Conservation (phyloP, 2,797 vertebrate genomes). For the Notoglanidium macrostoma region DNA sequence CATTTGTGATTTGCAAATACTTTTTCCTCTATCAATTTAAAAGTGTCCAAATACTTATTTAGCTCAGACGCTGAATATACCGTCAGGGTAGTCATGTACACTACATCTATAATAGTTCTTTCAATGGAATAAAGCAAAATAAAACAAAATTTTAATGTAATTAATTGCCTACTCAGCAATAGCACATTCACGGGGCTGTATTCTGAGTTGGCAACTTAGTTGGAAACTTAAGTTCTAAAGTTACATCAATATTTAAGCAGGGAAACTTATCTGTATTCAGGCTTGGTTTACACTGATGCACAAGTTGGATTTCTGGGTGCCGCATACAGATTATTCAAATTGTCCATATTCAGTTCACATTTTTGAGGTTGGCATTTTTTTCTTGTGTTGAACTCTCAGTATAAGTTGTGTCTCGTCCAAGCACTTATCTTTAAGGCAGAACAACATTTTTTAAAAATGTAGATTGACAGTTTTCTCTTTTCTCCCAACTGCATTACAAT, state of each 20-base stretch:
- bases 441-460: not conserved
- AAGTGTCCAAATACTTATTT: not conserved
- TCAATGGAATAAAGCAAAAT: not conserved
- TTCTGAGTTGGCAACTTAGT: not conserved
- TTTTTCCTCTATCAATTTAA: not conserved
- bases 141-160: not conserved
- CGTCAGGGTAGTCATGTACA: not conserved
- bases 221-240: slow-evolving; percentile 1
- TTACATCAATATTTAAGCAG: not conserved
- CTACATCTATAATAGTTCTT: not conserved
- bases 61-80: not conserved
- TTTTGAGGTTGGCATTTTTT: not conserved
- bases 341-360: not conserved
- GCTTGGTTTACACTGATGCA: not conserved
- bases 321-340: slow-evolving; percentile 12
- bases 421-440: not conserved
- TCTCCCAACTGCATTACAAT: not conserved
- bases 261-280: slow-evolving; percentile 11
- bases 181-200: not conserved
- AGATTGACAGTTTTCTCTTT: not conserved
- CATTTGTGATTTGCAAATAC: not conserved
- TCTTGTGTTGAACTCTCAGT: not conserved
- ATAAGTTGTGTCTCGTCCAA: not conserved
- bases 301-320: not conserved
- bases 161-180: not conserved